Evolutionary conservation across 2,888 invertebrate genomes (phyloP), one percentile per base, ranked within the genome.

Genomic region (Spodoptera littoralis): DNA sequence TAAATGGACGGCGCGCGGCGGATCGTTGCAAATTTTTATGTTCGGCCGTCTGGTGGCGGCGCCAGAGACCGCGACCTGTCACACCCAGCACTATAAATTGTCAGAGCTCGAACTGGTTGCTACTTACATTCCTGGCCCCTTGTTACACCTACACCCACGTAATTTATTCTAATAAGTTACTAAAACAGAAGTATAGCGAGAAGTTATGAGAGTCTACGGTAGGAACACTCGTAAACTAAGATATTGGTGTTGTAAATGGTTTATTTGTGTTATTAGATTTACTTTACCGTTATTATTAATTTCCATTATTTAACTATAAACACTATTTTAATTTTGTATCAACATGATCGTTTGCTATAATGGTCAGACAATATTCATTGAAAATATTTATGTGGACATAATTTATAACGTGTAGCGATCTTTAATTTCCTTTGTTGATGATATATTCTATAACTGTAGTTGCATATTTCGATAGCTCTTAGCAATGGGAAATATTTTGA

Each of bases 41-140:
- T 65, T 46, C 27, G 44, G 52, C 24, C 53, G 66, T 73, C 66
- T 65, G 54, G 45, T 56, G 49, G 58, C 64, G 82, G 82, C 84
- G 85, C 84, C 84, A 76, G 64, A 60, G 65, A 58, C 65, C 64
- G 70, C 60, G 60, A 50, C 55, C 53, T 71, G 59, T 70, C 60
- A 52, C 52, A 60, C 43, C 53, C 55, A 18, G 69, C 65, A 50
- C 63, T 44, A 76, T 77, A 80, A 77, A 72, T 70, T 67, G 59
- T 42, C 59, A 45, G 47, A 60, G 56, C 59, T 12, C 61, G 45
- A 69, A 65, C 73, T 76, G 70, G 69, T 76, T 60, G 66, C 58
- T 61, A 69, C 50, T 54, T 13, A 55, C 70, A 79, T 77, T 74
- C 73, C 59, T 70, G 53, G 70, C 59, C 73, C 67, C 70, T 70